Conservation (phyloP, 2,888 invertebrate genomes). For the Orgyia antiqua region DNA sequence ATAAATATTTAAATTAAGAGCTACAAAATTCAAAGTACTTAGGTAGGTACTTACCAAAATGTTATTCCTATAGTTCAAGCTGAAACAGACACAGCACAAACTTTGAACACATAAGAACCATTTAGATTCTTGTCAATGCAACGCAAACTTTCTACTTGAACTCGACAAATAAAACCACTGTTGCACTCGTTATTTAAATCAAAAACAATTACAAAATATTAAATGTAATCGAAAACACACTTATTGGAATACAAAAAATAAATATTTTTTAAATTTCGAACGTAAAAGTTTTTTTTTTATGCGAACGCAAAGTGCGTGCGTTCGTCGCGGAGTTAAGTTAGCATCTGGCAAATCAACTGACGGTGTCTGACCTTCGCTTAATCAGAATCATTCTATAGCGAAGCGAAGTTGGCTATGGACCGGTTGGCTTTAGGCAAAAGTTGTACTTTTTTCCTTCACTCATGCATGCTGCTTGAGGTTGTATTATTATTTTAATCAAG, state of each 20-base stretch:
- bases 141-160: conserved; percentile 48
- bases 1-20: no score
- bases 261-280: conserved; percentile 32
- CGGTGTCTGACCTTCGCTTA: conserved; percentile 71
- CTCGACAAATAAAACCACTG: conserved; percentile 12
- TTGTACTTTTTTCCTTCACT: conserved; percentile 44
- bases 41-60: conserved; percentile 36
- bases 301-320: conserved; percentile 31
- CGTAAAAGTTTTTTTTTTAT: conserved; percentile 44
- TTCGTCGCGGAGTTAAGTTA: conserved; percentile 22
- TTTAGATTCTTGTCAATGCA: conserved; percentile 46
- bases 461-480: conserved; percentile 33
- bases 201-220: conserved; percentile 9
- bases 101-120: conserved; percentile 41
- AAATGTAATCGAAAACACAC: conserved; percentile 8
- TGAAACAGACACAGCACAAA: conserved; percentile 48
- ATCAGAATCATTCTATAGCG: conserved; percentile 52
- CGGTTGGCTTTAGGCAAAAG: conserved; percentile 71
- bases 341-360: conserved; percentile 48
- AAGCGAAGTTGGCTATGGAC: conserved; percentile 60
- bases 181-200: conserved; percentile 6
- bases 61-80: conserved; percentile 41
- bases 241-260: conserved; percentile 20
- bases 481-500: conserved; percentile 26
- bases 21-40: no score